A percentile compares a stretch with the other conserved stretches of the same genome.
Conservation (phyloP, 2,797 vertebrate species). For the Agapornis canus region DNA sequence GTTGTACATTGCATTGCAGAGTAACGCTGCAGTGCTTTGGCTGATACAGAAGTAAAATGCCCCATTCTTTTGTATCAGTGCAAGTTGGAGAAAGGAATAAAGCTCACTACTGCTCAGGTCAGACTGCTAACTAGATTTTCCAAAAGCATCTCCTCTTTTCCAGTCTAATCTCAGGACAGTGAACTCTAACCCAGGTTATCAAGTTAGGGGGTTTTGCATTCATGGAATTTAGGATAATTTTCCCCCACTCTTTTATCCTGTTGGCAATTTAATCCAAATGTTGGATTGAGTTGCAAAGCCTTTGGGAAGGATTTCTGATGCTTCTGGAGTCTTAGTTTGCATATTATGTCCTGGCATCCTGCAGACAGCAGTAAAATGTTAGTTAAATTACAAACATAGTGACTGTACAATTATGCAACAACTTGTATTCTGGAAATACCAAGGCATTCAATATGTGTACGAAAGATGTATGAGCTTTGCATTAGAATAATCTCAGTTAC, state of each 20-base stretch:
- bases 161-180: background rate
- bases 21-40: background rate
- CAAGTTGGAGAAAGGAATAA: background rate
- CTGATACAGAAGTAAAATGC: background rate
- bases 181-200: background rate
- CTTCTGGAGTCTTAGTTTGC: background rate
- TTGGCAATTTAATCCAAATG: background rate
- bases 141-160: background rate
- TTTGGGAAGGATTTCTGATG: background rate
- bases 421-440: background rate
- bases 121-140: background rate
- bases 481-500: background rate
- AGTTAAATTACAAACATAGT: background rate
- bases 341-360: background rate
- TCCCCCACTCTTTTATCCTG: background rate
- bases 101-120: background rate
- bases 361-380: background rate
- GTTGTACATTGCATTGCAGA: background rate
- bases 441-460: background rate
- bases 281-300: background rate
- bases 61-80: background rate
- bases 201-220: background rate
- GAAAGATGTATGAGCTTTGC: background rate
- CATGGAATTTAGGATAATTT: background rate
- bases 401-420: background rate